These are phyloP conservation scores for Oscheius sp. DNA, from an alignment of 2,888 invertebrate species.

Conservation along the genomic window DNA sequence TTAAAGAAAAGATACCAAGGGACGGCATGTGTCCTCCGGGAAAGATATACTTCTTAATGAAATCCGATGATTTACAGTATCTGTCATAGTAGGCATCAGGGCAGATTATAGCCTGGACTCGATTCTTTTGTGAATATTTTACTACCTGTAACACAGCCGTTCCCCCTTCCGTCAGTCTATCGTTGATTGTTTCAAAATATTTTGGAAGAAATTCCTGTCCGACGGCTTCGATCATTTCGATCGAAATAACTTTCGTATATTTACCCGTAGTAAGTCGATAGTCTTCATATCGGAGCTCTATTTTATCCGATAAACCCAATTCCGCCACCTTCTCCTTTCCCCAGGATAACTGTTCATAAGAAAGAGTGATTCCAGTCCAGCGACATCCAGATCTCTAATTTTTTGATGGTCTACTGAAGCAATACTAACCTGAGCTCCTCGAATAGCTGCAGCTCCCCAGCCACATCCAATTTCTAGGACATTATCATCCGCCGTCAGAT, in stretches of 20 bases:
- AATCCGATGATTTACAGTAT: slow-evolving; percentile 58
- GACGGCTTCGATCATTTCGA: slow-evolving; percentile 68
- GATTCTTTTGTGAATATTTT: neutral
- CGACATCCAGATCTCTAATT: slow-evolving; percentile 47
- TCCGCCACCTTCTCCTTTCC: slow-evolving; percentile 49
- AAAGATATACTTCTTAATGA: slow-evolving; percentile 67
- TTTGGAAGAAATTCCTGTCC: slow-evolving; percentile 60
- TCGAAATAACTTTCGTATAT: slow-evolving; percentile 54
- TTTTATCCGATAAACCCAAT: slow-evolving; percentile 50
- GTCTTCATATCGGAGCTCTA: slow-evolving; percentile 60
- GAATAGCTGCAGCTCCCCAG: slow-evolving; percentile 61
- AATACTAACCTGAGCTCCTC: slow-evolving; percentile 46
- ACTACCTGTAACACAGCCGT: slow-evolving; percentile 55
- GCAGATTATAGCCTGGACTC: slow-evolving; percentile 57
- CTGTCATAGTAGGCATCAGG: slow-evolving; percentile 62
- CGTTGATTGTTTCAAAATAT: slow-evolving; percentile 58
- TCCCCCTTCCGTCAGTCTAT: slow-evolving; percentile 54
- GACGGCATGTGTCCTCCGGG: slow-evolving; percentile 66
- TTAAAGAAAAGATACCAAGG: slow-evolving; percentile 29
- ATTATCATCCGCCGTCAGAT: slow-evolving; percentile 49
- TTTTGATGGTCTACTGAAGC: neutral
- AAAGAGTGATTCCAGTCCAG: slow-evolving; percentile 66
- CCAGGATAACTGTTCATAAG: slow-evolving; percentile 59
- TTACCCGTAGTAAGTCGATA: slow-evolving; percentile 55
- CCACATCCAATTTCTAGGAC: slow-evolving; percentile 67